These are phyloP conservation scores for Tapera naevia DNA, from an alignment of 2,797 vertebrate genomes.

Conservation along the genomic window DNA sequence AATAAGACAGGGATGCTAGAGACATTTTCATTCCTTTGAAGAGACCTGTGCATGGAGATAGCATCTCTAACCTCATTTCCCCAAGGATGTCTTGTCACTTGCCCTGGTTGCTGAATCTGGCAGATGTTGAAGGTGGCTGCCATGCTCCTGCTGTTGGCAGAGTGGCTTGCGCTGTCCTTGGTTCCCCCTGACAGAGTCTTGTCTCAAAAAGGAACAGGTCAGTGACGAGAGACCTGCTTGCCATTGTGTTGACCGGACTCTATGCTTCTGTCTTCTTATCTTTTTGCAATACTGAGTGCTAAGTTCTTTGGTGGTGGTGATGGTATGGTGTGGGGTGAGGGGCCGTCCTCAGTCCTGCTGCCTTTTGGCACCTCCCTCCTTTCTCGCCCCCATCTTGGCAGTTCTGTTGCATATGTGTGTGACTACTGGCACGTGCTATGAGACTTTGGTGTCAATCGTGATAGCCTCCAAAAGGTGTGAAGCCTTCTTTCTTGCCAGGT, in stretches of 20 bases:
- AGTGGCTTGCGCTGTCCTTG: neutral
- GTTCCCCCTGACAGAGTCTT: neutral
- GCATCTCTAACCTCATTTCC: neutral
- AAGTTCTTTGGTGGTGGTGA: neutral
- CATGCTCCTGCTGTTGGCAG: neutral
- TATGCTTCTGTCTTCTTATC: neutral
- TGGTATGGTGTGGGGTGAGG: too few species aligned
- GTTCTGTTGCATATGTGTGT: neutral
- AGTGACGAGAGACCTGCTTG: neutral
- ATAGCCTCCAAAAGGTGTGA: neutral
- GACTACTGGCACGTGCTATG: neutral
- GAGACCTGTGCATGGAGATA: neutral
- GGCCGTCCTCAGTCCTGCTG: neutral
- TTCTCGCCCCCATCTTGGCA: rapidly evolving
- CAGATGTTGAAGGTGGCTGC: neutral
- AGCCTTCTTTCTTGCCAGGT: neutral
- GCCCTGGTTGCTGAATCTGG: neutral
- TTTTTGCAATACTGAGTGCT: neutral
- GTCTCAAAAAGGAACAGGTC: neutral
- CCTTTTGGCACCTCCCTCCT: neutral
- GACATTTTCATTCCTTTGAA: neutral
- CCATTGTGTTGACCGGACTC: neutral
- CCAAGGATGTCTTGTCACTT: neutral
- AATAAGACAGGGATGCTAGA: neutral
- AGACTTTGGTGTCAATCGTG: neutral